Evolutionary conservation across 2,888 invertebrate genomes (phyloP).

Genomic region (Sinohyriopsis cumingii): DNA sequence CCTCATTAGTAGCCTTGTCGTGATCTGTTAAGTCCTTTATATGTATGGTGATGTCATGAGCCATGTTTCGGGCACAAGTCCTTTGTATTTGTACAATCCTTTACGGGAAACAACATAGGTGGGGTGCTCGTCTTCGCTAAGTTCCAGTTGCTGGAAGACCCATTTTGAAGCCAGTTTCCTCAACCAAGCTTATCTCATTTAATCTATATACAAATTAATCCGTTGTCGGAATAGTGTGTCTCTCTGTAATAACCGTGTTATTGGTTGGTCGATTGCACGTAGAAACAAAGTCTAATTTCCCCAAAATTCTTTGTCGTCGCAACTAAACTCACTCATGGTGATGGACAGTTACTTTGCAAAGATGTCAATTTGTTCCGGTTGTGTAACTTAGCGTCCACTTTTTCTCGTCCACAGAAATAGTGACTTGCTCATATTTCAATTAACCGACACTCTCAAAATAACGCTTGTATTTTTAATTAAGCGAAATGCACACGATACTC

Average conservation of each 20-base stretch:
- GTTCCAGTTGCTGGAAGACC: slow-evolving; percentile 47
- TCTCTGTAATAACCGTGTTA: slow-evolving; percentile 22
- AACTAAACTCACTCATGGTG: slow-evolving; percentile 26
- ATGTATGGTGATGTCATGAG: slow-evolving; percentile 40
- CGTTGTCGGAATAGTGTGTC: slow-evolving; percentile 25
- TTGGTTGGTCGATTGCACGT: slow-evolving; percentile 34
- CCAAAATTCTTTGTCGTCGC: not conserved
- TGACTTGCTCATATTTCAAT: slow-evolving; percentile 13
- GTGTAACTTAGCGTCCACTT: slow-evolving; percentile 22
- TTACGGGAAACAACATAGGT: slow-evolving; percentile 48
- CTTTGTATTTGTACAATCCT: slow-evolving; percentile 37
- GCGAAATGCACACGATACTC: too few species aligned
- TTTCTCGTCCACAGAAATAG: slow-evolving; percentile 15
- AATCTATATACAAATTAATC: slow-evolving; percentile 28
- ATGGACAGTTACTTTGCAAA: slow-evolving; percentile 25
- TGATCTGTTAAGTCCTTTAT: slow-evolving; percentile 27
- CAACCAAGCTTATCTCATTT: slow-evolving; percentile 32
- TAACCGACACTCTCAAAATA: slow-evolving; percentile 19
- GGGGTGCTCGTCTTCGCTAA: too few species aligned
- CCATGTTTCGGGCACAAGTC: slow-evolving; percentile 22
- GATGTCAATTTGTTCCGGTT: slow-evolving; percentile 19
- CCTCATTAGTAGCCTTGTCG: slow-evolving; percentile 14
- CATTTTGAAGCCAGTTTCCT: slow-evolving; percentile 43
- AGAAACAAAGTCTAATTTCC: slow-evolving; percentile 32
- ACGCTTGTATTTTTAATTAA: slow-evolving; percentile 1